Evolutionary conservation across 64 coral and sea anemone species (phyloP).

Genomic region (Montipora foliosa): DNA sequence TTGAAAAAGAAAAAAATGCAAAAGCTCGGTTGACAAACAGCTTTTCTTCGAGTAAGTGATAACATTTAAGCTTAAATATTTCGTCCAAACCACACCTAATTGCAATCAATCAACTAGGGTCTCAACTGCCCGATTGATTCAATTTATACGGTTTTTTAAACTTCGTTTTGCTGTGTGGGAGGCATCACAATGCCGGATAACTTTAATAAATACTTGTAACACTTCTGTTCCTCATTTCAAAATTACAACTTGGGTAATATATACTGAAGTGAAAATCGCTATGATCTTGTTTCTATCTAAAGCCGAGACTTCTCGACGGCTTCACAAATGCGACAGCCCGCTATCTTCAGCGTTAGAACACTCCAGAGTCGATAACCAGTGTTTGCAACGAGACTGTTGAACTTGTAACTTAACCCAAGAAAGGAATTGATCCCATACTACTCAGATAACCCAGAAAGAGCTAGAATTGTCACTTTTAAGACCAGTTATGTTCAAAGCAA

Average conservation of each 20-base stretch:
- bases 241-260: too few species aligned
- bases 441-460: slow-evolving; percentile 20
- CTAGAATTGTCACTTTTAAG: neutral
- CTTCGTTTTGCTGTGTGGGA: neutral
- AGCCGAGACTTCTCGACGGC: neutral
- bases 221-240: neutral
- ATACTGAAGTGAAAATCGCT: neutral
- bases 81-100: neutral
- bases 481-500: too few species aligned
- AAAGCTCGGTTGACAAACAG: neutral
- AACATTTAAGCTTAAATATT: neutral
- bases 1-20: neutral
- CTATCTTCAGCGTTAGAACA: slow-evolving; percentile 25
- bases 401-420: slow-evolving; percentile 8
- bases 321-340: neutral
- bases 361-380: slow-evolving; percentile 4
- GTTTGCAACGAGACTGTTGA: neutral
- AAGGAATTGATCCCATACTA: neutral
- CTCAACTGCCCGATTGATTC: neutral
- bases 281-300: neutral
- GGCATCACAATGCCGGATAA: neutral
- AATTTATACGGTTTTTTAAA: neutral
- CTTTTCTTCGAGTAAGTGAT: too few species aligned
- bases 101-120: neutral
- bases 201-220: neutral